Base-by-base conservation (phyloP, 2,888 invertebrate species). In the Tachystola acroxantha region DNA sequence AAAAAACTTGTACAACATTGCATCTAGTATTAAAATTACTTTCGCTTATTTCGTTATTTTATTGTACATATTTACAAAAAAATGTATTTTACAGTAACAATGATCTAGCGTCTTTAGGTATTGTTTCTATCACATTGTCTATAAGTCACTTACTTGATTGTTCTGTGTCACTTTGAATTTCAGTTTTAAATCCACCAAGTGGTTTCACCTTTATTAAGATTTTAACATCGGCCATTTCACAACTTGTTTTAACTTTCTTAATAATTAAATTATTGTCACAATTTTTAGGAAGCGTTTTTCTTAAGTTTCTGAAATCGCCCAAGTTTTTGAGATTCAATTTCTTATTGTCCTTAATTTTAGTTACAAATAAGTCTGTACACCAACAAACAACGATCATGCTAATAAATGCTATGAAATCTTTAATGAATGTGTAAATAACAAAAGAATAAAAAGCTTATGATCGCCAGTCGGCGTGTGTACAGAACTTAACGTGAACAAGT, bases 101-200 rank as follows among this genome's bases (percentile, higher is more conserved):
- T 82, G 84, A 81, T 81, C 79, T 84, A 84, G 82, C 84, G 70
- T 84, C 81, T 82, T 78, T 79, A 84, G 82, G 82, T 84, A 84
- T 81, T 80, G 64, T 76, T 70, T 84, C 78, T 85, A 86, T 85
- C 85, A 85, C 85, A 85, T 79, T 79, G 78, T 69, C 62, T 69
- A 57, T 58, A 56, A 41, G 45, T 41, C 41, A 48, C 53, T 43
- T 58, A 48, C n/a, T 53, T 50, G 52, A 59, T 57, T 39, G 47
- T 46, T 43, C 48, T 55, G 43, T 56, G 16, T 16, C 3, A 16
- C 22, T 22, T 22, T 7, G 22, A 24, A 9, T n/a, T 24, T 24
- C 9, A n/a, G n/a, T n/a, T n/a, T 6, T 24, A 6, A n/a, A 24
- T 24, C n/a, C n/a, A 24, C 24, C 24, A 24, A 24, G n/a, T 24